Conservation (phyloP, 2,113 vertebrate genomes). For the Suncus etruscus region DNA sequence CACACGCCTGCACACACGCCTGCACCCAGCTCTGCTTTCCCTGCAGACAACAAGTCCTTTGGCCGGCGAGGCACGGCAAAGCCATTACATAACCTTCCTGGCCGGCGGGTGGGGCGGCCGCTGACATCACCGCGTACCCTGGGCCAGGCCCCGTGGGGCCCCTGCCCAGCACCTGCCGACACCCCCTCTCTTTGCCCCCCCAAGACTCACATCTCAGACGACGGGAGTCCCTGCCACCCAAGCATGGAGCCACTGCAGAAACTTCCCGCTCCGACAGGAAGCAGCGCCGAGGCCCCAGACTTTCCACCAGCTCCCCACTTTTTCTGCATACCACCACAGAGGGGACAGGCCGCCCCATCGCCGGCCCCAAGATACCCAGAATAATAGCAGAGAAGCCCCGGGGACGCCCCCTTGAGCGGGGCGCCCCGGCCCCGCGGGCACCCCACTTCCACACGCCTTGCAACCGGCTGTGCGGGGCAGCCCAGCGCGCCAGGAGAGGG, state of each 20-base stretch:
- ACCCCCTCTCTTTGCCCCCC: background rate
- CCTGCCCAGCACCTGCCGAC: slow-evolving; percentile 53
- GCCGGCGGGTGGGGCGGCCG: slow-evolving; percentile 46
- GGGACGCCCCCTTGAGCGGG: no score
- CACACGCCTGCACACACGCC: background rate
- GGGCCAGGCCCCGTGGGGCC: slow-evolving; percentile 55
- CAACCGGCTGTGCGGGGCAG: background rate
- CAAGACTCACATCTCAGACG: slow-evolving; percentile 41
- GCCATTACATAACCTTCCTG: slow-evolving; percentile 76
- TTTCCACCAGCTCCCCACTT: background rate
- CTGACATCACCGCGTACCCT: slow-evolving; percentile 77
- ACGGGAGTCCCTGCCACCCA: background rate
- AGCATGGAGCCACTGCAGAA: background rate
- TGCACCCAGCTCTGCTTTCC: slow-evolving; percentile 30
- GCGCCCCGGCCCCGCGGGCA: background rate
- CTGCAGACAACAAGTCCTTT: slow-evolving; percentile 67
- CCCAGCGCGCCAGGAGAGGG: background rate
- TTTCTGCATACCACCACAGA: background rate
- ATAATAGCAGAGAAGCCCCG: no score
- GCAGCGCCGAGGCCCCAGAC: background rate
- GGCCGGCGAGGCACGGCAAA: slow-evolving; percentile 39
- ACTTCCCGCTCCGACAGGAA: slow-evolving; percentile 76
- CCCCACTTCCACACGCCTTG: no score
- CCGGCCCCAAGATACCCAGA: background rate
- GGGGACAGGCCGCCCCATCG: background rate